Evolutionary conservation across 2,888 invertebrate genomes (phyloP), one percentile per base, ranked within the genome.

Genomic region (Hirtodrosophila histrioides): DNA sequence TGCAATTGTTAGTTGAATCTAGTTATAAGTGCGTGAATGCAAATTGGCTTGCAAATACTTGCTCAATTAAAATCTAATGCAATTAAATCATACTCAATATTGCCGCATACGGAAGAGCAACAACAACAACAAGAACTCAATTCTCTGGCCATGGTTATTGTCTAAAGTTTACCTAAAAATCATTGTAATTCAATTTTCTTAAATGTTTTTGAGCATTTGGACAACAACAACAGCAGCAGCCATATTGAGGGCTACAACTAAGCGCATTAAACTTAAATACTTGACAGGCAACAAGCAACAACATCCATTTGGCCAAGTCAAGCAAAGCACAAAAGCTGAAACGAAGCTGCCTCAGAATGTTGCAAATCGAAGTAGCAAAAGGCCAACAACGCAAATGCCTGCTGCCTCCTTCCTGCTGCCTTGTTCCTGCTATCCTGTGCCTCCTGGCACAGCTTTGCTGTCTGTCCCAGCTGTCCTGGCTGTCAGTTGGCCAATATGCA

Each of bases 211-310:
- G 17, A 39, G 27, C 51, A 65, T 29, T 36, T 36, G 31, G 24
- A 65, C 27, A 37, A 27, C n/a, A 55, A 27, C 51, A 62, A 33
- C 17, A 17, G 17, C 17, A n/a, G n/a, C 17, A 17, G 17, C 17
- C 1, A 17, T 17, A 17, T 17, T 17, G 17, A 17, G 17, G 2
- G 17, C 17, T 17, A 17, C 43, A 55, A 68, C 85, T 78, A 87
- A 82, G 82, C 87, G 87, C 72, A 82, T 82, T 82, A 87, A 70
- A 72, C 71, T 81, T 68, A 75, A 75, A 69, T 62, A 67, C 68
- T 69, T 81, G 75, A 77, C 63, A 76, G 73, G 41, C 60, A 44
- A 45, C 35, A 46, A 46, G 35, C 12, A 54, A 35, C 37, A 24
- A 53, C 45, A 24, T 31, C 46, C 31, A 48, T 33, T n/a, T 33